Evolutionary conservation across 2,113 vertebrate species (phyloP).

Genomic region (Gambusia holbrooki): DNA sequence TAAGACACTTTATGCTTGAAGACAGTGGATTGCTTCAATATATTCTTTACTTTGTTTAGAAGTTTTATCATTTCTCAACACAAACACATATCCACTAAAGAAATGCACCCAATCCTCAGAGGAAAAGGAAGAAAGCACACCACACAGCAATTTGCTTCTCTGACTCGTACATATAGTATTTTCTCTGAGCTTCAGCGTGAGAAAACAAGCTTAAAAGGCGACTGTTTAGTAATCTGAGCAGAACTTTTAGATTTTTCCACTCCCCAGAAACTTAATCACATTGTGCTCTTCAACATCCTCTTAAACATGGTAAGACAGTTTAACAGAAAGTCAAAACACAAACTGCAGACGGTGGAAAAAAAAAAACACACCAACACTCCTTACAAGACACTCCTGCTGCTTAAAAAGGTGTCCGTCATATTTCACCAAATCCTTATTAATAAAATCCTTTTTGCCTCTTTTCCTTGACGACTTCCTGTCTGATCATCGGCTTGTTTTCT

Average conservation of each 20-base stretch:
- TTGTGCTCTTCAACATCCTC: constrained; percentile 19
- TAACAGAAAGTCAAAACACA: constrained; percentile 14
- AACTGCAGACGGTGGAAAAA: constrained; percentile 12
- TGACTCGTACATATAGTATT: constrained; percentile 7
- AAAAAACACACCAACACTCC: constrained; percentile 37
- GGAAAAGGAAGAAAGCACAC: constrained; percentile 41
- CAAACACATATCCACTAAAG: constrained; percentile 48
- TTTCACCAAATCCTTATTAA: not conserved
- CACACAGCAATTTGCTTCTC: constrained; percentile 11
- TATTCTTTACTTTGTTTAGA: too few relatives aligned
- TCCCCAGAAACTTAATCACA: not conserved
- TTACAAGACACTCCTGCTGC: constrained; percentile 7
- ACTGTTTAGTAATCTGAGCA: not conserved
- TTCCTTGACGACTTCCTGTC: constrained; percentile 14
- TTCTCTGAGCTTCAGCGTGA: not conserved
- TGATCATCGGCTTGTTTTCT: constrained; percentile 51
- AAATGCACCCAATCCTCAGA: constrained; percentile 31
- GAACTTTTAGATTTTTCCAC: constrained; percentile 1
- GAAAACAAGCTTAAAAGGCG: not conserved
- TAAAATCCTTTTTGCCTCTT: not conserved
- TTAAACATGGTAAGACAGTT: constrained; percentile 1
- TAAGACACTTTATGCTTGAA: constrained; percentile 22
- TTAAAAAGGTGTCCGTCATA: constrained; percentile 21
- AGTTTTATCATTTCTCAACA: constrained; percentile 30
- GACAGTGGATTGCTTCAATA: constrained; percentile 5